These are phyloP conservation scores for Litoditis marina DNA, from an alignment of 2,888 invertebrate genomes.

Conservation along the genomic window DNA sequence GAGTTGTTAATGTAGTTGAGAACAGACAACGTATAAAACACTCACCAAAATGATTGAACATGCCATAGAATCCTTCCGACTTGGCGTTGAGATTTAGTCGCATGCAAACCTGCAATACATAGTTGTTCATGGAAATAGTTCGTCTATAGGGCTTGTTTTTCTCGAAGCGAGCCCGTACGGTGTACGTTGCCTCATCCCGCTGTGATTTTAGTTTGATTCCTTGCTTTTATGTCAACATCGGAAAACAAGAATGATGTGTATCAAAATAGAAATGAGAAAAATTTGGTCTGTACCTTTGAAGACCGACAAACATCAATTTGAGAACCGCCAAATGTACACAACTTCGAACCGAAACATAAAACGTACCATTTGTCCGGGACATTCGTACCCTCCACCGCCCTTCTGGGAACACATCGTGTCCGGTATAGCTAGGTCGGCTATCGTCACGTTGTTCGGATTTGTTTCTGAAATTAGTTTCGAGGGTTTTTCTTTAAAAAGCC, in stretches of 20 bases:
- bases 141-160: background rate
- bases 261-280: no score
- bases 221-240: no score
- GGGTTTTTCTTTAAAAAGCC: no score
- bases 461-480: conserved; percentile 43
- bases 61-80: conserved; percentile 91
- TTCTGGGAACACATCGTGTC: conserved; percentile 81
- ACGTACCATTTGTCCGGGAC: conserved; percentile 66
- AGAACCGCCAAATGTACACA: no score
- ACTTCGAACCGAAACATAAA: background rate
- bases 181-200: no score
- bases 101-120: conserved; percentile 82
- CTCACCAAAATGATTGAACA: conserved; percentile 75
- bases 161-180: no score
- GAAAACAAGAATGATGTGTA: no score
- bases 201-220: no score
- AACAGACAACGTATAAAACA: background rate
- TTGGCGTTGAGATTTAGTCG: conserved; percentile 82
- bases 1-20: no score
- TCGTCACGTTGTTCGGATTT: conserved; percentile 71
- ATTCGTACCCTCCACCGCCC: conserved; percentile 52
- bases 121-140: background rate
- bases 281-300: no score
- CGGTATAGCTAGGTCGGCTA: conserved; percentile 92
- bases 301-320: no score